Evolutionary conservation across 2,888 invertebrate genomes (phyloP).

Genomic region (Pristionchus mayeri): DNA sequence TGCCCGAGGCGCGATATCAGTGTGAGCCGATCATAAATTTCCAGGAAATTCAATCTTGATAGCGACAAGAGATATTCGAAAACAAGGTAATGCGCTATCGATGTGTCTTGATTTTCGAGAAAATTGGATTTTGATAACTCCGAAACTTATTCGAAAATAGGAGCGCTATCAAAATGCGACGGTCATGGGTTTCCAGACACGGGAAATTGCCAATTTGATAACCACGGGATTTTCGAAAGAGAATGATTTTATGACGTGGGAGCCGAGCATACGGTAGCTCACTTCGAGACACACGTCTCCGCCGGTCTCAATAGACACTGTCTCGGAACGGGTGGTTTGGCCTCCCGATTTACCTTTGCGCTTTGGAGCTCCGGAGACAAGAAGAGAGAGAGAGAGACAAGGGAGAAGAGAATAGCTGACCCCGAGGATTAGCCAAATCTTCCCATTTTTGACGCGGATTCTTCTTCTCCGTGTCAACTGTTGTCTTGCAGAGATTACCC

Average conservation of each 20-base stretch:
- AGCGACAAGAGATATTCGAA: no score
- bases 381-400: background rate
- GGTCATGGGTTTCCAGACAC: background rate
- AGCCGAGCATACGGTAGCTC: background rate
- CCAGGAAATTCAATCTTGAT: no score
- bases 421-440: background rate
- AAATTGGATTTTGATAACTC: no score
- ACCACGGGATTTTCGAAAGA: background rate
- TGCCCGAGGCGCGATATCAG: background rate
- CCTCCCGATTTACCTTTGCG: conserved; percentile 25
- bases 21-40: no score
- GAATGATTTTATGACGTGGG: background rate
- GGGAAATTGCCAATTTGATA: background rate
- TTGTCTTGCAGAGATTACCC: conserved; percentile 26
- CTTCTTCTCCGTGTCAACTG: conserved; percentile 36
- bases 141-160: no score
- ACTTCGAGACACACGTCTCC: background rate
- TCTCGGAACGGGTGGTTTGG: conserved; percentile 6
- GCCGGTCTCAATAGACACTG: conserved; percentile 29
- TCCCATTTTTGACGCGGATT: background rate
- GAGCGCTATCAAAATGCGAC: background rate
- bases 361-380: conserved; percentile 1
- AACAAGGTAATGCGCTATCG: no score
- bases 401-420: conserved; percentile 36
- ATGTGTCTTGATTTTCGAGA: no score